Percentiles rank a stretch among this genome's conserved stretches.
Evolutionary conservation across 2,797 vertebrate genomes (phyloP).

Genomic region (Parauchenoglanis ngamensis): DNA sequence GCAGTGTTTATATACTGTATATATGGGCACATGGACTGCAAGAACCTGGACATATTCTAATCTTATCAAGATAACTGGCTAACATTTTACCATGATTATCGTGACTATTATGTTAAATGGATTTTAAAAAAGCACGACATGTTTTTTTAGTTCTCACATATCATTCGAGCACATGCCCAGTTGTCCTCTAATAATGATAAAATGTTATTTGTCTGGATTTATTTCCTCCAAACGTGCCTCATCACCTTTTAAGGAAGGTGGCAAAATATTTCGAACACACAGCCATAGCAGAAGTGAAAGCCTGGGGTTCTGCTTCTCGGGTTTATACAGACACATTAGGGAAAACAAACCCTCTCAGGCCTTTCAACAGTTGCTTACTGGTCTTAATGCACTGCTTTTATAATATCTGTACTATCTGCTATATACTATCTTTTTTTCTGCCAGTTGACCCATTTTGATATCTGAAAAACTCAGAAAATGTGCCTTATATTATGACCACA

Average conservation of each 20-base stretch:
- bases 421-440: neutral
- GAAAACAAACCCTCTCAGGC: neutral
- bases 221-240: neutral
- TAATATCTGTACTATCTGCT: neutral
- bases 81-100: neutral
- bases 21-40: neutral
- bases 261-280: neutral
- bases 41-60: neutral
- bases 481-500: neutral
- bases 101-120: neutral
- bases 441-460: neutral
- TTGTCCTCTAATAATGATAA: neutral
- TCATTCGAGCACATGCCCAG: neutral
- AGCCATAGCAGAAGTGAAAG: neutral
- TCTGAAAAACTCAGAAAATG: neutral
- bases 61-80: neutral
- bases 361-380: neutral
- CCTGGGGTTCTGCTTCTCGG: neutral
- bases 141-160: neutral
- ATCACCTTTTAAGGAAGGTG: neutral
- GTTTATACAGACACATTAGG: neutral
- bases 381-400: neutral
- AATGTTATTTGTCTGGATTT: neutral
- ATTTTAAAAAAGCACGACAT: too few relatives aligned
- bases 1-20: neutral